Evolutionary conservation across 2,888 invertebrate genomes (phyloP).

Genomic region (Boloria selene): DNA sequence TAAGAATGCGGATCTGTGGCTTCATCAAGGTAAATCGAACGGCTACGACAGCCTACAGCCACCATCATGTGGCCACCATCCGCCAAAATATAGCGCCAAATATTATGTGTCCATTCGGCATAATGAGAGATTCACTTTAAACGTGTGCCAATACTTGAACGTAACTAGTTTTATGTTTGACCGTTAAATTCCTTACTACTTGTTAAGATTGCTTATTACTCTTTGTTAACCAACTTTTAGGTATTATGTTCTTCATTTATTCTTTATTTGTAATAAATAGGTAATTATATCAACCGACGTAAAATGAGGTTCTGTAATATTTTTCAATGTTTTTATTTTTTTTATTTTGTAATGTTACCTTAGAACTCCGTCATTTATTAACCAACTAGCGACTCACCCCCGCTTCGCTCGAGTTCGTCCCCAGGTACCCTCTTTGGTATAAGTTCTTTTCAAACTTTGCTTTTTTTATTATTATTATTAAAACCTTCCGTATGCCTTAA

Average conservation of each 20-base stretch:
- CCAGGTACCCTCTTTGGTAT: too few species aligned
- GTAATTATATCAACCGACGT: too few species aligned
- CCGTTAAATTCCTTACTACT: slow-evolving; percentile 11
- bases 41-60: slow-evolving; percentile 48
- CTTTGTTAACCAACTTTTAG: background rate
- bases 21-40: slow-evolving; percentile 75
- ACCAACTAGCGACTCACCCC: too few species aligned
- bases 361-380: too few species aligned
- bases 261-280: background rate
- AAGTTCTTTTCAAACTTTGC: too few species aligned
- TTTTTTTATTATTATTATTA: too few species aligned
- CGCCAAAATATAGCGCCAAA: slow-evolving; percentile 31
- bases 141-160: slow-evolving; percentile 11
- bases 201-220: background rate
- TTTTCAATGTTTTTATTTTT: too few species aligned
- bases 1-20: slow-evolving; percentile 79
- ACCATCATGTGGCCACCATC: slow-evolving; percentile 43
- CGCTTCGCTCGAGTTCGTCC: too few species aligned
- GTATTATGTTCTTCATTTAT: background rate
- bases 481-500: too few species aligned
- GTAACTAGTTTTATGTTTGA: slow-evolving; percentile 8
- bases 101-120: slow-evolving; percentile 8
- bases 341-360: too few species aligned
- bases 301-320: too few species aligned
- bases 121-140: slow-evolving; percentile 16